Conservation (phyloP, 2,888 invertebrate species). For the Oegoconia quadripuncta region DNA sequence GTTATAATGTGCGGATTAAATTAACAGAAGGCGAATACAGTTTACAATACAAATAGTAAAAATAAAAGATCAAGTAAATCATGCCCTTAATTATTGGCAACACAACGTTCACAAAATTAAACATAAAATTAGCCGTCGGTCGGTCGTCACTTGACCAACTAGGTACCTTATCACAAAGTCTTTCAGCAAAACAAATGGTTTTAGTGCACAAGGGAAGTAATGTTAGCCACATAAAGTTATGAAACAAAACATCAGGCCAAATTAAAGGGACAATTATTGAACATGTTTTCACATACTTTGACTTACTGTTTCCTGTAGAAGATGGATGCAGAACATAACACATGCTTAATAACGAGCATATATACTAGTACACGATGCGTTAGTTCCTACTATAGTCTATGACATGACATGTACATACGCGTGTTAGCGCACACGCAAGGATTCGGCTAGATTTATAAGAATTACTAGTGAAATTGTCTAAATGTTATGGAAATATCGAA, state of each 20-base stretch:
- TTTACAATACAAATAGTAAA: too few species aligned
- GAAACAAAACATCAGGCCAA: constrained; percentile 63
- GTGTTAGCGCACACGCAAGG: constrained; percentile 62
- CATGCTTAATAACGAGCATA: constrained; percentile 73
- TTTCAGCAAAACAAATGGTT: constrained; percentile 51
- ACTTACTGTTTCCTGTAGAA: constrained; percentile 89
- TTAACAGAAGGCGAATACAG: too few species aligned
- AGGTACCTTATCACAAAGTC: constrained; percentile 38
- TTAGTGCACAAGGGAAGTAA: constrained; percentile 54
- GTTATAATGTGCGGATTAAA: too few species aligned
- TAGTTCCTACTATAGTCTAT: constrained; percentile 30
- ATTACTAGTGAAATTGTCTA: constrained; percentile 10
- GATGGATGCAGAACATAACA: constrained; percentile 78
- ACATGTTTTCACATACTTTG: constrained; percentile 68
- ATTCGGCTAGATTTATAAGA: constrained; percentile 37
- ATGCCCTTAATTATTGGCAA: constrained; percentile 36
- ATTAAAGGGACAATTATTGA: constrained; percentile 50
- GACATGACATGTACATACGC: constrained; percentile 31
- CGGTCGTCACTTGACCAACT: constrained; percentile 18
- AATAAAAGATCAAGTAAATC: constrained; percentile 7
- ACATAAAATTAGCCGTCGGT: constrained; percentile 30
- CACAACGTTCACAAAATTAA: constrained; percentile 28
- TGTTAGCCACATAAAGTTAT: constrained; percentile 75
- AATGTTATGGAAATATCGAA: too few species aligned
- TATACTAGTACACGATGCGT: constrained; percentile 56